Evolutionary conservation across 2,113 vertebrate genomes (phyloP).

Genomic region (Ibidorhyncha struthersii): DNA sequence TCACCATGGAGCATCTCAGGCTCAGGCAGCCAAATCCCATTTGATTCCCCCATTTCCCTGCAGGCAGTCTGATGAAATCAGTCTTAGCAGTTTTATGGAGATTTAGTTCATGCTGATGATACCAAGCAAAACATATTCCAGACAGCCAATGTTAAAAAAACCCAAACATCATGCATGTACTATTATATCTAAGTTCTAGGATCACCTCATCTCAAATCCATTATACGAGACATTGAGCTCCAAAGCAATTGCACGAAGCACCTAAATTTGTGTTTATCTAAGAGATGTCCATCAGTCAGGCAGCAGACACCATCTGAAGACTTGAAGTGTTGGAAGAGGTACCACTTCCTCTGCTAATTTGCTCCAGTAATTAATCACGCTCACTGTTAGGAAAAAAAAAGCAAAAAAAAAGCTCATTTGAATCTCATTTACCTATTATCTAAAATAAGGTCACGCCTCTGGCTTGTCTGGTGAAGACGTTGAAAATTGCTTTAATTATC

Average conservation of each 20-base stretch:
- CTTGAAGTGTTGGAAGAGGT: background rate
- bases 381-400: background rate
- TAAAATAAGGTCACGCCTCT: constrained; percentile 33
- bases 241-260: background rate
- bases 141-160: background rate
- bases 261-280: background rate
- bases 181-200: background rate
- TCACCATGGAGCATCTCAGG: background rate
- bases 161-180: background rate
- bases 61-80: background rate
- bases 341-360: background rate
- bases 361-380: background rate
- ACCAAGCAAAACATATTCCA: background rate
- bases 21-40: background rate
- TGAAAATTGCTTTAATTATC: constrained; percentile 60
- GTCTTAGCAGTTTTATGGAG: background rate
- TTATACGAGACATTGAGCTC: background rate
- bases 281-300: background rate
- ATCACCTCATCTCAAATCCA: background rate
- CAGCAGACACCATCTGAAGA: background rate
- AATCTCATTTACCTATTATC: constrained; percentile 11
- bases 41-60: background rate
- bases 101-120: background rate
- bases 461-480: constrained; percentile 34
- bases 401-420: background rate